Conservation (phyloP, 2,797 vertebrate genomes). For the Jordanella pulchra region DNA sequence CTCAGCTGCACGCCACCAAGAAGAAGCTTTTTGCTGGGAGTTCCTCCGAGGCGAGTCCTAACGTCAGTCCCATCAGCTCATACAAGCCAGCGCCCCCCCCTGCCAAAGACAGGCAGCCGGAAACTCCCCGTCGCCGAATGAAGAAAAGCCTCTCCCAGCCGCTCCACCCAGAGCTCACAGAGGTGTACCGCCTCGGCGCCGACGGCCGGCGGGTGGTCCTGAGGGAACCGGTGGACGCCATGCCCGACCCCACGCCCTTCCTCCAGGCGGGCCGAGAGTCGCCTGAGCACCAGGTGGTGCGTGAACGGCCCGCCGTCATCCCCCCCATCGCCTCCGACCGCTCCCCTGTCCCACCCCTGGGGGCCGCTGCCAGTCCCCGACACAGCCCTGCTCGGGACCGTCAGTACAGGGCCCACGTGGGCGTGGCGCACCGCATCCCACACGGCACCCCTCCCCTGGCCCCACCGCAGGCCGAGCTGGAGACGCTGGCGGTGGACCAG, state of each 20-base stretch:
- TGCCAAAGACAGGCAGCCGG: conserved; percentile 87
- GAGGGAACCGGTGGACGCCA: conserved; percentile 89
- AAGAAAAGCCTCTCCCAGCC: conserved; percentile 97
- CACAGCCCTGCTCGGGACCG: conserved; percentile 87
- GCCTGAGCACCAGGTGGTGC: conserved; percentile 85
- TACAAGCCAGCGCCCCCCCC: conserved; percentile 90
- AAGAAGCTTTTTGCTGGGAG: conserved; percentile 89
- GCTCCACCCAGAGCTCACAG: conserved; percentile 92
- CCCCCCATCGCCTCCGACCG: conserved; percentile 90
- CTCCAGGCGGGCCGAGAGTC: conserved; percentile 89
- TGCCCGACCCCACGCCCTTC: conserved; percentile 97
- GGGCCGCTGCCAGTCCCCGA: conserved; percentile 61
- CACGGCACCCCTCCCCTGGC: conserved; percentile 69
- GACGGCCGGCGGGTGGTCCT: conserved; percentile 90
- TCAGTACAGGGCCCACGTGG: conserved; percentile 87
- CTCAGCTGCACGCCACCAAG: conserved; percentile 94
- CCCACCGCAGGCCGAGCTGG: conserved; percentile 81
- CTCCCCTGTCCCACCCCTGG: conserved; percentile 65
- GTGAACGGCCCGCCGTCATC: conserved; percentile 90
- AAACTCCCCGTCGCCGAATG: conserved; percentile 94
- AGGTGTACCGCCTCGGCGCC: conserved; percentile 88
- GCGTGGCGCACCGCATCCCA: conserved; percentile 93
- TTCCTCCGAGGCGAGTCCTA: conserved; percentile 85
- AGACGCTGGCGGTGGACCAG: conserved; percentile 94
- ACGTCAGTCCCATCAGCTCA: conserved; percentile 83